A percentile compares a stretch with the other conserved stretches of the same genome.
Conservation (phyloP, 2,113 vertebrate genomes). For the Galbula dea region DNA sequence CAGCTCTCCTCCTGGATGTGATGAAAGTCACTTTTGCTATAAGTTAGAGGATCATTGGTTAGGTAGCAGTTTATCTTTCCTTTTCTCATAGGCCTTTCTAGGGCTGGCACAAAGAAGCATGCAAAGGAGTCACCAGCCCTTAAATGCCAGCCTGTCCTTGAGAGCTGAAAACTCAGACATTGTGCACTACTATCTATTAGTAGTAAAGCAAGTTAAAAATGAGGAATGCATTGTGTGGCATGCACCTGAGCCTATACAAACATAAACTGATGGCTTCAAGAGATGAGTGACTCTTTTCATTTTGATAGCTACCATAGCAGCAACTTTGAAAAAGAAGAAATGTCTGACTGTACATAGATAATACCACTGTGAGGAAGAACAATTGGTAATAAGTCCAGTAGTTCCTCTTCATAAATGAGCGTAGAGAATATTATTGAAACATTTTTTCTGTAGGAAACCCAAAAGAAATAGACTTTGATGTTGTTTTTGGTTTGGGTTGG, state of each 20-base stretch:
- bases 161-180: not conserved
- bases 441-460: not conserved
- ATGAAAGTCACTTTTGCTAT: not conserved
- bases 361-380: not conserved
- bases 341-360: not conserved
- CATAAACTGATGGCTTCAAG: not conserved
- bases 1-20: not conserved
- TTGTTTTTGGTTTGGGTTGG: no score
- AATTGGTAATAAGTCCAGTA: not conserved
- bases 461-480: not conserved
- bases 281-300: not conserved
- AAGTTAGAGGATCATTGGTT: not conserved
- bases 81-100: not conserved
- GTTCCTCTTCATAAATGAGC: not conserved
- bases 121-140: not conserved
- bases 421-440: no score
- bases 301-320: not conserved
- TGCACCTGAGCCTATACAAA: not conserved
- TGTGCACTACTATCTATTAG: not conserved
- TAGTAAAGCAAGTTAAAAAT: not conserved
- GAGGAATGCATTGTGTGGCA: not conserved
- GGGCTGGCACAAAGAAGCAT: not conserved
- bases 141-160: conserved; percentile 12
- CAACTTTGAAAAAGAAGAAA: not conserved
- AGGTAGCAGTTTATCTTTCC: not conserved